Percentiles rank a stretch among this genome's conserved stretches.
Conservation (phyloP, 2,113 vertebrate genomes). For the Protobothrops mucrosquamatus region DNA sequence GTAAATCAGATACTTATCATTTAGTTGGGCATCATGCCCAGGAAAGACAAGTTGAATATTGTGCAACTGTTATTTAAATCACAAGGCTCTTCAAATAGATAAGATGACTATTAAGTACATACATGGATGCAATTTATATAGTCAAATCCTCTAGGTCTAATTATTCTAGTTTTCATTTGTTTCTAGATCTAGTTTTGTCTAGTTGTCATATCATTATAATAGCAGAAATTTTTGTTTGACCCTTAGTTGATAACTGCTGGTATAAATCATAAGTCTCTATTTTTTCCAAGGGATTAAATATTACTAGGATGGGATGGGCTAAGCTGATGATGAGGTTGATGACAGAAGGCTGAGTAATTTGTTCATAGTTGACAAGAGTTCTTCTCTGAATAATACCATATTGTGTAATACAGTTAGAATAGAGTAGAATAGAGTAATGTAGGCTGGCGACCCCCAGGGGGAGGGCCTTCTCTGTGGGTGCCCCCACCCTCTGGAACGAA, state of each 20-base stretch:
- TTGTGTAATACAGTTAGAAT: constrained; percentile 30
- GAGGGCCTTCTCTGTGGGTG: too few relatives aligned
- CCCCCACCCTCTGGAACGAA: too few relatives aligned
- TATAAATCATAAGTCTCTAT: background rate
- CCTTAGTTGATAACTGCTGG: background rate
- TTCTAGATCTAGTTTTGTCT: background rate
- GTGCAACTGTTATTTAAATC: background rate
- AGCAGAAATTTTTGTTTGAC: background rate
- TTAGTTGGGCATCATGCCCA: background rate
- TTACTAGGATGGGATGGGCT: constrained; percentile 53
- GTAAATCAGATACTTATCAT: background rate
- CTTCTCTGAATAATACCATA: constrained; percentile 49
- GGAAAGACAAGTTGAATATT: background rate
- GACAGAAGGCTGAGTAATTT: constrained; percentile 58
- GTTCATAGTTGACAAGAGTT: constrained; percentile 50
- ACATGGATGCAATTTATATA: background rate
- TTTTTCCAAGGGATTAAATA: background rate
- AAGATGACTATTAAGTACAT: background rate
- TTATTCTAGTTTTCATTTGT: background rate
- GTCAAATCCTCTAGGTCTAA: background rate
- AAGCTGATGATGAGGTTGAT: constrained; percentile 41
- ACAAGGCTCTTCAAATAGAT: background rate
- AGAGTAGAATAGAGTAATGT: too few relatives aligned
- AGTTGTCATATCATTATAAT: background rate
- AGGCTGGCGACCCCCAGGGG: too few relatives aligned